Percentiles rank a stretch among this genome's conserved stretches.
phyloP scores from a whole-genome alignment of 2,888 invertebrate species.

The Harmothoe impar region DNA sequence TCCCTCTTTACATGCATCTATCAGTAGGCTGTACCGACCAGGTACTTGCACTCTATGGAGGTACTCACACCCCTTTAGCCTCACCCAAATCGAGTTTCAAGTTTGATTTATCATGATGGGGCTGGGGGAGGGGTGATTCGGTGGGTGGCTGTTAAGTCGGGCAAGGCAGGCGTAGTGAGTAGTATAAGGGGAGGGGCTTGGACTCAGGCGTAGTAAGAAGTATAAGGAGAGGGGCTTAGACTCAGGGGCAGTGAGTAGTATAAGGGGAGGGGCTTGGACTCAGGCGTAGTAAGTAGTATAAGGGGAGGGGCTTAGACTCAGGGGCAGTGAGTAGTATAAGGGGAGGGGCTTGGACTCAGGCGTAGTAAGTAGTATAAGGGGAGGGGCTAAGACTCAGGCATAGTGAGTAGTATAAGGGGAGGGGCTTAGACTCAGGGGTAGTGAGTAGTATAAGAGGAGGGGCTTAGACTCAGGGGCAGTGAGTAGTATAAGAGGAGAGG shows the following conservation, averaged over 20 bases:
- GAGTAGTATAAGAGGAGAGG: neutral
- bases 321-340: slow-evolving; percentile 21
- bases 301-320: too few relatives aligned
- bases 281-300: neutral
- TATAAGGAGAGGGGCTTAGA: neutral
- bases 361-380: neutral
- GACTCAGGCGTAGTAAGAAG: too few relatives aligned
- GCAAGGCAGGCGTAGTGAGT: neutral
- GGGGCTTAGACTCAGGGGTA: neutral
- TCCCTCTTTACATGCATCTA: neutral
- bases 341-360: neutral
- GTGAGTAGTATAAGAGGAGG: neutral
- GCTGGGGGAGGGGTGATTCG: neutral
- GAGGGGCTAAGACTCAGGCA: neutral
- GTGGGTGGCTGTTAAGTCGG: neutral
- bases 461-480: too few relatives aligned
- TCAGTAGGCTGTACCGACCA: neutral
- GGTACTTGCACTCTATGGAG: neutral
- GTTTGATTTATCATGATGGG: neutral
- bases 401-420: slow-evolving; percentile 19
- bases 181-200: neutral
- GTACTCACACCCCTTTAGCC: neutral
- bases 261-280: neutral
- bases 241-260: slow-evolving; percentile 20
- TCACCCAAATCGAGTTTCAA: neutral